phyloP scores from a whole-genome alignment of 2,797 vertebrate species.

The Falco concolor region DNA sequence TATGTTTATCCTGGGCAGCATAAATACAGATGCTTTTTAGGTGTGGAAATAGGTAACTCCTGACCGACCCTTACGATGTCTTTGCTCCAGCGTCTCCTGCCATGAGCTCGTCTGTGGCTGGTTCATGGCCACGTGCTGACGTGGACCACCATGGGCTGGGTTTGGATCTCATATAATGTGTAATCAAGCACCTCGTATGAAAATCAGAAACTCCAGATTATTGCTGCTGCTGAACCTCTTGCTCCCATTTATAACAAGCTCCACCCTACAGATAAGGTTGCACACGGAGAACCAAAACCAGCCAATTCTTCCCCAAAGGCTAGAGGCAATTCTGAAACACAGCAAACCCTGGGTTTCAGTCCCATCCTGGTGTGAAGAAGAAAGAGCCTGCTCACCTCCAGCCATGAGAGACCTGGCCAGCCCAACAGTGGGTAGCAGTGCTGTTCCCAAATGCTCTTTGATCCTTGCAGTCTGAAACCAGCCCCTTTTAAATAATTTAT shows the following conservation, averaged over 20 bases:
- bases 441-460: background rate
- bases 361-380: background rate
- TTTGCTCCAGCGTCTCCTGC: background rate
- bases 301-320: background rate
- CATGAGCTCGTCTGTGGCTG: background rate
- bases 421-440: rapidly evolving
- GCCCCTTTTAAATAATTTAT: background rate
- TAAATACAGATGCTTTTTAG: background rate
- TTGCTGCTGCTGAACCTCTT: background rate
- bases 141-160: background rate
- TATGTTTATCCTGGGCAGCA: background rate
- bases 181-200: background rate
- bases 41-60: background rate
- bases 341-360: background rate
- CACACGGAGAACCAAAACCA: background rate
- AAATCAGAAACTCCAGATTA: background rate
- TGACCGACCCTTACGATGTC: background rate
- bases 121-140: background rate
- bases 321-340: background rate
- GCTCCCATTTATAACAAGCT: background rate
- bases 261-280: background rate
- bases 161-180: background rate
- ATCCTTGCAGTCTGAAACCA: background rate
- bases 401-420: background rate
- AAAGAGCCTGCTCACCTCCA: background rate